phyloP scores from a whole-genome alignment of 1,140 invertebrate species.

The Cheumatopsyche charites region DNA sequence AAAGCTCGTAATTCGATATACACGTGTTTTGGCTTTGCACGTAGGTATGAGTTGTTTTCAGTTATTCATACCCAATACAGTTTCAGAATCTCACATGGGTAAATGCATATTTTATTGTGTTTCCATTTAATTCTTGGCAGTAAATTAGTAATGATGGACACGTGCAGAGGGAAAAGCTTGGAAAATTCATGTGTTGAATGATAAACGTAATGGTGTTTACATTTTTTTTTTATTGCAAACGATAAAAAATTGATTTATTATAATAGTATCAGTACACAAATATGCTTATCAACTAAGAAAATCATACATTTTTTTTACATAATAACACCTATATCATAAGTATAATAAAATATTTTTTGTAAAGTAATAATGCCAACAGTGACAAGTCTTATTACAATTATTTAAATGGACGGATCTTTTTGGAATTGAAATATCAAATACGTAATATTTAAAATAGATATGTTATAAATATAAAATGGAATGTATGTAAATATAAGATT shows the following conservation, averaged over 20 bases:
- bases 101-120: neutral
- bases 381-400: slow-evolving; percentile 15
- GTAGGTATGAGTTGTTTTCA: too few relatives aligned
- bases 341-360: slow-evolving; percentile 1
- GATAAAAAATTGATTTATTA: slow-evolving; percentile 22
- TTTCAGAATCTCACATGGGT: neutral
- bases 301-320: slow-evolving; percentile 2
- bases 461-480: neutral
- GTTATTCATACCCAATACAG: too few relatives aligned
- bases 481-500: neutral
- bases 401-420: neutral
- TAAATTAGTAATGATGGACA: neutral
- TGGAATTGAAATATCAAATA: neutral
- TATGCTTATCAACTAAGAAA: neutral
- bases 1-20: too few relatives aligned
- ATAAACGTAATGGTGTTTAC: neutral
- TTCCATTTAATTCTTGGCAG: neutral
- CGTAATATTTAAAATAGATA: neutral
- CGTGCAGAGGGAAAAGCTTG: neutral
- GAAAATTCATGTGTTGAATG: neutral
- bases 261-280: slow-evolving; percentile 13
- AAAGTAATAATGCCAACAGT: slow-evolving; percentile 17
- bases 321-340: neutral
- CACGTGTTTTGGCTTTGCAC: too few relatives aligned
- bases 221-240: slow-evolving; percentile 10